A percentile compares a stretch with the other conserved stretches of the same genome.
These are phyloP conservation scores for Mesorhabditis belari DNA, from an alignment of 2,888 invertebrate genomes.

Conservation along the genomic window DNA sequence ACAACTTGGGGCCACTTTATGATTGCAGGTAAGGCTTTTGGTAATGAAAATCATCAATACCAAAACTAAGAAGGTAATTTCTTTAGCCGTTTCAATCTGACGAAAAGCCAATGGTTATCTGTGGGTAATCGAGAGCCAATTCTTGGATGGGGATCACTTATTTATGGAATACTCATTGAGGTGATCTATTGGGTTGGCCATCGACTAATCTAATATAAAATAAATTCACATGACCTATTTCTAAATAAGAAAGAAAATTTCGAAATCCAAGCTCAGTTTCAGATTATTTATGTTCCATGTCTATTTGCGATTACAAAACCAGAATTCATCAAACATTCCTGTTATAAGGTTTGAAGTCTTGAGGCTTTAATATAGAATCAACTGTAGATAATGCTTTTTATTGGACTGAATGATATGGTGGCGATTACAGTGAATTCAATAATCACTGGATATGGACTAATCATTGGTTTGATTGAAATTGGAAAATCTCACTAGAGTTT, in stretches of 20 bases:
- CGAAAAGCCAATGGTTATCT: not conserved
- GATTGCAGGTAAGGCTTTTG: not conserved
- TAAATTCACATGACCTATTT: too few relatives aligned
- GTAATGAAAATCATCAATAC: too few relatives aligned
- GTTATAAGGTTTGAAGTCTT: not conserved
- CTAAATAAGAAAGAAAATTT: too few relatives aligned
- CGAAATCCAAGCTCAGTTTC: too few relatives aligned
- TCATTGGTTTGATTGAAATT: not conserved
- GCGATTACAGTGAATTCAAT: not conserved
- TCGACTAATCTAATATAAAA: too few relatives aligned
- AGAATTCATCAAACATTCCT: not conserved
- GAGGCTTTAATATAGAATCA: too few relatives aligned
- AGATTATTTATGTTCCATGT: not conserved
- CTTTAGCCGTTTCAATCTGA: not conserved
- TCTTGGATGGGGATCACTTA: not conserved
- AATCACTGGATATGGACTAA: not conserved
- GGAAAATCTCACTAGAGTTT: too few relatives aligned
- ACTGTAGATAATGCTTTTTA: not conserved
- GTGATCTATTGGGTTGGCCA: too few relatives aligned
- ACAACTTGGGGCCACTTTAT: not conserved
- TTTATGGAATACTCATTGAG: not conserved
- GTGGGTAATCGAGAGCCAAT: not conserved
- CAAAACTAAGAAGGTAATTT: not conserved
- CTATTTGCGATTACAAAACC: not conserved
- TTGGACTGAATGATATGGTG: not conserved